Base-by-base conservation (phyloP, 2,797 vertebrate species). In the Trachurus trachurus region DNA sequence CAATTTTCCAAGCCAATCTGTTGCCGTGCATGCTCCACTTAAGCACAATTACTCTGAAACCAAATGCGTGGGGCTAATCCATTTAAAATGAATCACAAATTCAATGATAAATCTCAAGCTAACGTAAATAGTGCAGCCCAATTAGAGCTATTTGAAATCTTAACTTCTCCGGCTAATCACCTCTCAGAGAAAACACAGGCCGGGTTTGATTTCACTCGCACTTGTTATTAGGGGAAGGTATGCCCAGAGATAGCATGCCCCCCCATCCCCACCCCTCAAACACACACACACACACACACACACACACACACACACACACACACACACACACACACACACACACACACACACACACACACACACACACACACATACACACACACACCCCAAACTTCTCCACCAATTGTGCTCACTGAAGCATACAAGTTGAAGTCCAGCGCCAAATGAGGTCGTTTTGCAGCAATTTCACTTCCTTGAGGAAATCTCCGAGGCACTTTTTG, bases 321-420 rank as follows among this genome's bases (percentile, higher is more conserved):
- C 26, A 26, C 26, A 26, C 26, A 26, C 3, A 34, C 31, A 34
- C 31, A 34, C 31, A 31, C 31, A 31, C 31, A 31, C 31, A n/a
- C 26, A 26, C 26, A 26, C n/a, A 26, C 26, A 26, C 26, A 26
- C 26, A 26, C 26, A 26, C 26, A 26, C 26, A 26, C 26, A 26
- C n/a, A 26, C 26, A 26, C 26, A 26, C 26, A 26, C 26, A 26
- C 26, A 26, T 26, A 34, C 31, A 34, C 31, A 34, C 31, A 31
- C 31, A 31, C 31, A 31, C 31, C n/a, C 1, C 31, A 60, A 42
- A 56, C 93, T 4, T 92, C 91, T 44, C 87, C 89, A 47, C 94
- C 96, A 97, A 96, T 96, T 97, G 96, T 81, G 86, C 89, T 93
- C 96, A 95, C 93, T 96, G 94, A 95, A 95, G 95, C 96, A 92